Conservation (phyloP, 2,888 invertebrate species). For the Melieria omissa region DNA sequence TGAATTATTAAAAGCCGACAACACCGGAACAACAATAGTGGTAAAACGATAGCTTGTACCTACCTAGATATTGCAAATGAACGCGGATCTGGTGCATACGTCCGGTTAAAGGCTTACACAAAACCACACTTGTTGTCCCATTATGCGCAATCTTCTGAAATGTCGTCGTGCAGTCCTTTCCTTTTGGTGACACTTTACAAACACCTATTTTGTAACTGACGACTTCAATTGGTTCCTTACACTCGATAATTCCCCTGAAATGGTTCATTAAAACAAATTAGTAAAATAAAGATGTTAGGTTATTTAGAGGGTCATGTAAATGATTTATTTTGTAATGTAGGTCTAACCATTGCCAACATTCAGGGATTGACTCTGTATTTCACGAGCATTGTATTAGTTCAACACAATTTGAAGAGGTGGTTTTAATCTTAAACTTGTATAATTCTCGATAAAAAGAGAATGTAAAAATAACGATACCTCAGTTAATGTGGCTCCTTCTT, state of each 20-base stretch:
- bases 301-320: not conserved
- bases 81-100: conserved; percentile 99
- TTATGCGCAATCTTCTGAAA: conserved; percentile 92
- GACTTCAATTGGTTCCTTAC: conserved; percentile 90
- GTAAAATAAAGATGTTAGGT: too few relatives aligned
- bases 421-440: too few relatives aligned
- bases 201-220: conserved; percentile 97
- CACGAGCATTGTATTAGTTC: too few relatives aligned
- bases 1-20: too few relatives aligned
- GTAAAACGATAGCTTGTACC: not conserved
- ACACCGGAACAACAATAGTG: too few relatives aligned
- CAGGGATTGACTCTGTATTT: too few relatives aligned
- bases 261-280: too few relatives aligned
- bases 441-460: too few relatives aligned
- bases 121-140: conserved; percentile 90
- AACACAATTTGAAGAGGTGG: too few relatives aligned
- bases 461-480: too few relatives aligned
- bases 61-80: conserved; percentile 96
- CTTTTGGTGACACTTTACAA: conserved; percentile 91
- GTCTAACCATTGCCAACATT: not conserved
- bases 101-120: conserved; percentile 95
- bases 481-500: too few relatives aligned
- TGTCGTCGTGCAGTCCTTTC: conserved; percentile 91
- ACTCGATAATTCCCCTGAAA: conserved; percentile 81
- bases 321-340: not conserved